Conservation (phyloP, 1,140 invertebrate genomes). For the Panulirus ornatus region DNA sequence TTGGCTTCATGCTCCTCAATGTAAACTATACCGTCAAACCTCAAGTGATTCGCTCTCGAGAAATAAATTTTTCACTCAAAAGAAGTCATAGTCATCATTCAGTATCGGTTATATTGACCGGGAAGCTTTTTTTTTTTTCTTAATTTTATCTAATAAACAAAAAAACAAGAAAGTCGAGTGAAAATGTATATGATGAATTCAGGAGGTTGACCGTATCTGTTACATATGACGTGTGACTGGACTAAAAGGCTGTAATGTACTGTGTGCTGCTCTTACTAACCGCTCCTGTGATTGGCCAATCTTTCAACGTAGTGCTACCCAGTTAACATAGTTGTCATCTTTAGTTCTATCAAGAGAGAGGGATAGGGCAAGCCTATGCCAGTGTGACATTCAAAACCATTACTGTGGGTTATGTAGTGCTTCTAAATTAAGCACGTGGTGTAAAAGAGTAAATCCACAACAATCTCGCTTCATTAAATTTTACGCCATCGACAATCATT, state of each 20-base stretch:
- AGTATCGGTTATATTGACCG: constrained; percentile 8
- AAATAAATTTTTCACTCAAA: background rate
- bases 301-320: too few relatives aligned
- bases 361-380: background rate
- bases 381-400: background rate
- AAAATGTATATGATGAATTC: background rate
- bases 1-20: constrained; percentile 15
- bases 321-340: constrained; percentile 1
- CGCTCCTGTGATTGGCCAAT: too few relatives aligned
- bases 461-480: constrained; percentile 56
- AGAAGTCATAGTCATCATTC: background rate
- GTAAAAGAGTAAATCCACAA: constrained; percentile 23
- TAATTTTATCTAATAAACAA: too few relatives aligned
- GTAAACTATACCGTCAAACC: constrained; percentile 52
- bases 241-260: constrained; percentile 12
- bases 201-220: constrained; percentile 57
- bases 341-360: background rate
- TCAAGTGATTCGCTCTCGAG: constrained; percentile 22
- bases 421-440: constrained; percentile 13
- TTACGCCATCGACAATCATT: constrained; percentile 35
- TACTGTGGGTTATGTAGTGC: background rate
- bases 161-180: background rate
- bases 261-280: constrained; percentile 26
- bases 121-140: background rate
- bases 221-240: constrained; percentile 23